Base-by-base conservation (phyloP, 2,797 vertebrate genomes). In the Kryptolebias ocellatus region DNA sequence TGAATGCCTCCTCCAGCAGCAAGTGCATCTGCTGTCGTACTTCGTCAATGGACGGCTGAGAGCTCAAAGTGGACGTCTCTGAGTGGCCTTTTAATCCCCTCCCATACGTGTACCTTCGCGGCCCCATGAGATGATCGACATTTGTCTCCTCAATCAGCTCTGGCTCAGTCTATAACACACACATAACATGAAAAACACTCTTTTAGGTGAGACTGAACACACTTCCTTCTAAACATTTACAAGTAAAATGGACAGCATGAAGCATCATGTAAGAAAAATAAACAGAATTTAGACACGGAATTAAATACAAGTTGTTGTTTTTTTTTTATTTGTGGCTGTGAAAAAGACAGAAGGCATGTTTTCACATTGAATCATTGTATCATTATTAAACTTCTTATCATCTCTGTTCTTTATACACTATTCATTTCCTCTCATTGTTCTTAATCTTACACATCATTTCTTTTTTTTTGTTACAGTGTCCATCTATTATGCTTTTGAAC, bases 11-110 rank as follows among this genome's bases (percentile, higher is more conserved):
- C 86, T 99, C 98, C 87, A 99, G 92, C 66, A 99, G 93, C 91
- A 99, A 93, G 86, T 99, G 98, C 98, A 99, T 99, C 93, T 99
- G 98, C 78, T 98, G 97, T 27, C 98, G 92, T 74, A 99, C 98
- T 88, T 99, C 98, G 9, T 99, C 96, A 64, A 99, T 99, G 64
- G 98, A 99, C 0, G 98, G 98, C 93, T 99, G 98, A n/a, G 98
- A 99, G 93, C 98, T 99, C 86, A 99, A 89, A 0, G 97, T 99
- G 64, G 98, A 99, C 0, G 98, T 97, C 93, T 98, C 97, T 0
- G 98, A 99, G 88, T 98, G 97, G 81, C 96, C 97, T 88, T 99
- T 99, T 78, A 93, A 90, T 76, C 95, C 96, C 3, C 94, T 92
- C 3, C 95, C 90, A 27, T 95, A 93, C 87, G 92, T 58, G 34